phyloP scores from a whole-genome alignment of 2,888 invertebrate genomes.

The Habrosyne pyritoides region DNA sequence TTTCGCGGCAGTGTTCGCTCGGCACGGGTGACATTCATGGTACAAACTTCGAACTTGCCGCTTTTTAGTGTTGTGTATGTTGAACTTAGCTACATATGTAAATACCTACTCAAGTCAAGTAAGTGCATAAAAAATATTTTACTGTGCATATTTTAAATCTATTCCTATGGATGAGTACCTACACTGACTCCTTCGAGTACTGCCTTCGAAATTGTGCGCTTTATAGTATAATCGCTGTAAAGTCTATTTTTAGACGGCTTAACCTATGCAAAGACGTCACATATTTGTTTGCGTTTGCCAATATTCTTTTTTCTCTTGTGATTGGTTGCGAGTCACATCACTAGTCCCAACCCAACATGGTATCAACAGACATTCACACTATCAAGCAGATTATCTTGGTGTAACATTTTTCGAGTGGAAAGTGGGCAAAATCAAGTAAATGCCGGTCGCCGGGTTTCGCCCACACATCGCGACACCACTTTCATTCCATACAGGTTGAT shows the following conservation, averaged over 20 bases:
- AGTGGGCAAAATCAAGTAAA: slow-evolving; percentile 8
- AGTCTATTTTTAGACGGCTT: no score
- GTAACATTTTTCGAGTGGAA: slow-evolving; percentile 7
- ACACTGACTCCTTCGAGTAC: no score
- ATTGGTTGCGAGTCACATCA: neutral
- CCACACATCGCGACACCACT: slow-evolving; percentile 7
- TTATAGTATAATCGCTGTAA: no score
- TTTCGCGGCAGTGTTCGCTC: neutral
- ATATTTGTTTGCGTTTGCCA: no score
- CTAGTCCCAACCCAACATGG: neutral
- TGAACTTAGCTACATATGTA: no score
- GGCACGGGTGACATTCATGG: neutral
- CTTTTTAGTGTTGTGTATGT: neutral
- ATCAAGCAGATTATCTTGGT: slow-evolving; percentile 1
- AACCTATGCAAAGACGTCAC: no score
- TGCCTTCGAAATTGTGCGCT: no score
- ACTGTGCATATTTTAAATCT: no score
- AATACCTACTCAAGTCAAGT: no score
- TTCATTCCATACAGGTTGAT: slow-evolving; percentile 8
- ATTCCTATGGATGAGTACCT: no score
- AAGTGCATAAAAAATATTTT: no score
- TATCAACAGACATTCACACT: neutral
- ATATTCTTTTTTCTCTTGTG: no score
- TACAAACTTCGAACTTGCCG: neutral
- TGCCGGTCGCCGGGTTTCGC: slow-evolving; percentile 4